Percentiles rank a stretch among this genome's conserved stretches.
These are phyloP conservation scores for Andrena minutula DNA, from an alignment of 2,888 invertebrate species.

Conservation along the genomic window DNA sequence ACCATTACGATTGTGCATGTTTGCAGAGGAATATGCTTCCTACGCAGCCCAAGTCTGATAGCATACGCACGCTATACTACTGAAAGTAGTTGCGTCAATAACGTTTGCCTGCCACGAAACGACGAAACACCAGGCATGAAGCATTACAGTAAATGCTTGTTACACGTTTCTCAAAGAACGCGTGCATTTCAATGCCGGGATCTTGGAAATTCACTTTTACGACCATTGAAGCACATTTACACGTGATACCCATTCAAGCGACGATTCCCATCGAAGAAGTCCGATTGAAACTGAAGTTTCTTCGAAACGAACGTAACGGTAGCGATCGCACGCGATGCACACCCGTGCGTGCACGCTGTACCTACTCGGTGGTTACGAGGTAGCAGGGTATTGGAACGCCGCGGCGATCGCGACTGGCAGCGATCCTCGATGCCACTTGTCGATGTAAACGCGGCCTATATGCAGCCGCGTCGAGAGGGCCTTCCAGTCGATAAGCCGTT, in stretches of 20 bases:
- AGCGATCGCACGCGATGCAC: not conserved
- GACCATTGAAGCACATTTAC: too few species aligned
- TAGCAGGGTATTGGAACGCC: conserved; percentile 32
- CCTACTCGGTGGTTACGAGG: not conserved
- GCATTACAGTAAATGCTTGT: too few species aligned
- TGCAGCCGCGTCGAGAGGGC: conserved; percentile 28
- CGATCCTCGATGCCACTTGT: conserved; percentile 58
- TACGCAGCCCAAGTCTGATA: too few species aligned
- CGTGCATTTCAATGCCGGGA: too few species aligned
- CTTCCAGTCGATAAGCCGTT: conserved; percentile 58
- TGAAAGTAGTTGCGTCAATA: too few species aligned
- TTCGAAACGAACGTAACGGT: not conserved
- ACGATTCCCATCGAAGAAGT: not conserved
- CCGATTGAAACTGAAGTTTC: conserved; percentile 17
- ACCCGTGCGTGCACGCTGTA: not conserved
- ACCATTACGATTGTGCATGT: too few species aligned
- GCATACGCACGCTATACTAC: too few species aligned
- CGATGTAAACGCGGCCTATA: conserved; percentile 64
- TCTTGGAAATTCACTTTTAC: too few species aligned
- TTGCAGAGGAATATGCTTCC: too few species aligned
- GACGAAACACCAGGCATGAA: too few species aligned
- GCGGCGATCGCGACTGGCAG: conserved; percentile 10
- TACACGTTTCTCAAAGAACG: too few species aligned
- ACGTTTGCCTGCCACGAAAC: too few species aligned
- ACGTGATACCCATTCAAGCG: not conserved